Conservation (phyloP, 2,113 vertebrate species). For the Zosterops pallidus region DNA sequence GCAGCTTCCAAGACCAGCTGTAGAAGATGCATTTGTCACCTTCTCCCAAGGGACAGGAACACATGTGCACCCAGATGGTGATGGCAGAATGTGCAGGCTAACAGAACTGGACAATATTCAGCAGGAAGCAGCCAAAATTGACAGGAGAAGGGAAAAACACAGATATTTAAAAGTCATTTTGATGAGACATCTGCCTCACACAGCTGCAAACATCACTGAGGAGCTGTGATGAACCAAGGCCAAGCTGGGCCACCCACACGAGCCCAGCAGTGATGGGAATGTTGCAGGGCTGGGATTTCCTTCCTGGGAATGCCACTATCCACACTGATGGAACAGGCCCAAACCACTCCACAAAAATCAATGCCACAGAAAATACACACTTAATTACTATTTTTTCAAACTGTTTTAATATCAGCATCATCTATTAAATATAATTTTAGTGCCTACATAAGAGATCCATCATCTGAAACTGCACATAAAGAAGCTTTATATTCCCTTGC, state of each 20-base stretch:
- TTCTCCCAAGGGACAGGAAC: slow-evolving; percentile 17
- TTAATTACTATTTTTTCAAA: not conserved
- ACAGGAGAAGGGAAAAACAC: not conserved
- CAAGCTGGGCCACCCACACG: not conserved
- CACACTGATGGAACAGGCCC: not conserved
- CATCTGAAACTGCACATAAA: not conserved
- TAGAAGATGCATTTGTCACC: slow-evolving; percentile 12
- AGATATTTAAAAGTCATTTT: not conserved
- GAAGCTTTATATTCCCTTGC: not conserved
- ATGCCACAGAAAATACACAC: not conserved
- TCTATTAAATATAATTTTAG: not conserved
- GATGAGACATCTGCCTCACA: not conserved
- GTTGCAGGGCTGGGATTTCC: fast-evolving
- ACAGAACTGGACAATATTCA: not conserved
- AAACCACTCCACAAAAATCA: slow-evolving; percentile 11
- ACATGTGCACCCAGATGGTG: not conserved
- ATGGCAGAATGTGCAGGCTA: not conserved
- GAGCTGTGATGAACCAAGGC: not conserved
- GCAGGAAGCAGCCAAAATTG: not conserved
- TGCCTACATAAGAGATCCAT: not conserved
- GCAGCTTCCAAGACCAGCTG: not conserved
- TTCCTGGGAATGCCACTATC: not conserved
- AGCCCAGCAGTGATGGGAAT: fast-evolving
- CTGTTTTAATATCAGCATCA: not conserved
- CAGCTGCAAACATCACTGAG: not conserved